Base-by-base conservation (phyloP, 1,140 invertebrate genomes). In the Macrobrachium nipponense region DNA sequence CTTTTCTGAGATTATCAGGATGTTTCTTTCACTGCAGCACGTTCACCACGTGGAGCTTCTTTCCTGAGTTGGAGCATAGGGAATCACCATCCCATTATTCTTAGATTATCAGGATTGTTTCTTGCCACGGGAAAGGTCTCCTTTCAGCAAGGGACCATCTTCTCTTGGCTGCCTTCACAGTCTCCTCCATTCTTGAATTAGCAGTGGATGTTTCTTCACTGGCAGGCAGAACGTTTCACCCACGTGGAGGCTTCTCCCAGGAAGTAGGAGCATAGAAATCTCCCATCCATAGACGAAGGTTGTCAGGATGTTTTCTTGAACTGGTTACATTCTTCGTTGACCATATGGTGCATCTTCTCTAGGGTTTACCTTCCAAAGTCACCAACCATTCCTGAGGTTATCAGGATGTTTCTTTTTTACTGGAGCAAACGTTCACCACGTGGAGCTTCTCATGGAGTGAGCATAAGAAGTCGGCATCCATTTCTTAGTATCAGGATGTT, bases 311-410 rank as follows among this genome's bases (percentile, higher is more conserved):
- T 76, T 76, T 76, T 23, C 6, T n/a, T 23, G n/a, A n/a, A n/a
- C n/a, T n/a, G n/a, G n/a, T n/a, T n/a, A n/a, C n/a, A n/a, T n/a
- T n/a, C n/a, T n/a, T n/a, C n/a, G n/a, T n/a, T n/a, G n/a, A 51
- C 4, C 51, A 51, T 51, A 51, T 2, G 51, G 51, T 6, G 87
- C 75, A n/a, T 15, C 68, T 62, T 61, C 76, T 73, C 36, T n/a
- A 60, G 77, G 82, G 70, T 14, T 43, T 60, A 23, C 89, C 12
- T 89, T n/a, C n/a, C 82, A 91, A 92, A 75, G 93, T 92, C 61
- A 92, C 91, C 51, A 5, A 51, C 51, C 51, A 51, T 51, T 51
- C 5, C 5, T 51, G 5, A 51, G 51, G 51, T 51, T 51, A 51
- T 51, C 51, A 12, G 51, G 51, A 51, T 51, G 51, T 12, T 51